A percentile compares a stretch with the other conserved stretches of the same genome.
These are phyloP conservation scores for Hippocampus comes DNA, from an alignment of 2,113 vertebrate species.

Conservation along the genomic window DNA sequence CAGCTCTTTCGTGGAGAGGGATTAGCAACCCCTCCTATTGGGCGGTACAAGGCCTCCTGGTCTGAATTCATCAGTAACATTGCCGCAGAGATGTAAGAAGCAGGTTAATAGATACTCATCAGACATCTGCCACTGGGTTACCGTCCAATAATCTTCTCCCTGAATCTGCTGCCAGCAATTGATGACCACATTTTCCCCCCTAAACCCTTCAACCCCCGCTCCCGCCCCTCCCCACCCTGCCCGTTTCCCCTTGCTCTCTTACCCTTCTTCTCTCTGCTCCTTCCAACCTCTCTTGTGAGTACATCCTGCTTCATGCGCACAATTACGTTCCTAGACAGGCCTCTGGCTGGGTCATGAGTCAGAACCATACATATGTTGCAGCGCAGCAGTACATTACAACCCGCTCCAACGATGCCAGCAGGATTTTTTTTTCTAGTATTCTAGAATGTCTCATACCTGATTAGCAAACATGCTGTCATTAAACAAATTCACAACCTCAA, in stretches of 20 bases:
- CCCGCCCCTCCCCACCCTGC: conserved; percentile 32
- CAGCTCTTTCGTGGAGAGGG: conserved; percentile 67
- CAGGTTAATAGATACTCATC: conserved; percentile 83
- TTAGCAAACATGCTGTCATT: too few species aligned
- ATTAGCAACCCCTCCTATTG: conserved; percentile 76
- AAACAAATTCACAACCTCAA: too few species aligned
- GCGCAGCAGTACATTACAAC: conserved; percentile 13
- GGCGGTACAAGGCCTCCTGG: conserved; percentile 75
- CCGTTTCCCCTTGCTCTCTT: conserved; percentile 19
- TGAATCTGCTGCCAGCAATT: conserved; percentile 77
- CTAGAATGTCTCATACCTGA: too few species aligned
- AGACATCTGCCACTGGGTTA: conserved; percentile 79
- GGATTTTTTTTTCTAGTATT: conserved; percentile 54
- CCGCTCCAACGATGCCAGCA: conserved; percentile 46
- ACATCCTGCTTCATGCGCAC: conserved; percentile 31
- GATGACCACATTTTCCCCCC: conserved; percentile 72
- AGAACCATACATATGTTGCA: conserved; percentile 19
- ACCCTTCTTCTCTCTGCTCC: conserved; percentile 26
- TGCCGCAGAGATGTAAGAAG: conserved; percentile 73
- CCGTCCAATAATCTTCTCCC: conserved; percentile 77
- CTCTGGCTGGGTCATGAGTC: conserved; percentile 23
- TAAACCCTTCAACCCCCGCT: conserved; percentile 58
- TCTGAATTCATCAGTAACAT: conserved; percentile 74
- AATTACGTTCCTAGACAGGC: conserved; percentile 28
- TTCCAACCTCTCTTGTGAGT: conserved; percentile 39